Percentiles rank a stretch among this genome's conserved stretches.
phyloP scores from a whole-genome alignment of 2,888 invertebrate species.

The Chrysina gloriosa region DNA sequence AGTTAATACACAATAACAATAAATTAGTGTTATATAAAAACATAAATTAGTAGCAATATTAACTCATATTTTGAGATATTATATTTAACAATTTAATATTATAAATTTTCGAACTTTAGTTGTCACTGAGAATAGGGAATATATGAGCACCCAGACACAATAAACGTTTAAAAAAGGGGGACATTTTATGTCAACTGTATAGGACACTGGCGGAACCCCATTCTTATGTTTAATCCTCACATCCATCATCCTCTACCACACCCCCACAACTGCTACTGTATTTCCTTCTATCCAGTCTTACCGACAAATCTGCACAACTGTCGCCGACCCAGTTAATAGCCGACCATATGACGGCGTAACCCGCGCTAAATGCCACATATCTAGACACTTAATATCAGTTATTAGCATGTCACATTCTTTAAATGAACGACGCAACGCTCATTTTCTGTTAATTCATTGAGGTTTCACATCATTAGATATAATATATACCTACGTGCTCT shows the following conservation, averaged over 20 bases:
- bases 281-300: constrained; percentile 40
- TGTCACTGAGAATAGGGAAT: too few species aligned
- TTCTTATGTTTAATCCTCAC: constrained; percentile 39
- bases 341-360: constrained; percentile 49
- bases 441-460: constrained; percentile 39
- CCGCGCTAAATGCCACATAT: constrained; percentile 45
- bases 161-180: constrained; percentile 25
- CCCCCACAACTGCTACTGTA: constrained; percentile 54
- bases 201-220: neutral
- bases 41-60: too few species aligned
- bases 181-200: constrained; percentile 19
- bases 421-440: constrained; percentile 34
- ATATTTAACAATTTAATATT: too few species aligned
- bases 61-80: too few species aligned
- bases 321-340: constrained; percentile 48
- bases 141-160: too few species aligned
- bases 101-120: too few species aligned
- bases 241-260: constrained; percentile 53
- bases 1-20: too few species aligned
- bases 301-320: constrained; percentile 54
- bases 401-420: constrained; percentile 45
- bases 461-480: neutral
- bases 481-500: too few species aligned
- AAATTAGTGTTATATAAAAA: too few species aligned
- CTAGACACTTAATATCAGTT: constrained; percentile 46